These are phyloP conservation scores for Tolypeutes matacus DNA, from an alignment of 2,797 vertebrate genomes.

Conservation along the genomic window DNA sequence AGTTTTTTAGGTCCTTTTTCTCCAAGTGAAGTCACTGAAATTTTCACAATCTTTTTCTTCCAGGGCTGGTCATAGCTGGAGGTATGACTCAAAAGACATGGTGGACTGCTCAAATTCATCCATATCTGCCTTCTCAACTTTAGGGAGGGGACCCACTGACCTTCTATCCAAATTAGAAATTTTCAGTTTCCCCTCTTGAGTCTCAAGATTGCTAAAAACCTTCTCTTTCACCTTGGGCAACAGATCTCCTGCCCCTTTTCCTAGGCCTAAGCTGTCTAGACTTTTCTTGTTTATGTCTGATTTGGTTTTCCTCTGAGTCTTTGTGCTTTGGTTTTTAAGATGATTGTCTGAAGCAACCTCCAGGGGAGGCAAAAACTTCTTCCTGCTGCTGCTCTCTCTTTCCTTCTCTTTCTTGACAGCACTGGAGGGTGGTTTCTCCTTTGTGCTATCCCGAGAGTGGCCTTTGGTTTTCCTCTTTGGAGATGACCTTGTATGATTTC, in stretches of 20 bases:
- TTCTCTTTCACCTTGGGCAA: slow-evolving; percentile 85
- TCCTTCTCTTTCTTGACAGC: slow-evolving; percentile 86
- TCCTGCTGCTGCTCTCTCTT: slow-evolving; percentile 79
- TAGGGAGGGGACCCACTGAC: slow-evolving; percentile 67
- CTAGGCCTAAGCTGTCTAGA: slow-evolving; percentile 69
- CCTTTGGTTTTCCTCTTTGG: slow-evolving; percentile 87
- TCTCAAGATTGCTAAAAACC: slow-evolving; percentile 82
- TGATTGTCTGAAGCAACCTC: slow-evolving; percentile 85
- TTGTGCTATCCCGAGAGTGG: slow-evolving; percentile 81
- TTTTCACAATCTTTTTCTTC: slow-evolving; percentile 91
- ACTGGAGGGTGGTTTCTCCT: slow-evolving; percentile 85
- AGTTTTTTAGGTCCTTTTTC: slow-evolving; percentile 90
- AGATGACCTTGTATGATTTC: slow-evolving; percentile 83
- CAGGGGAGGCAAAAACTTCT: slow-evolving; percentile 25
- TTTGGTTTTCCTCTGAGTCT: slow-evolving; percentile 85
- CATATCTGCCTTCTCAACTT: slow-evolving; percentile 83
- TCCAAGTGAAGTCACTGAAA: slow-evolving; percentile 65
- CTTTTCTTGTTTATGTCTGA: slow-evolving; percentile 80
- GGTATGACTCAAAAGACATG: slow-evolving; percentile 98
- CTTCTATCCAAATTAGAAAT: slow-evolving; percentile 80
- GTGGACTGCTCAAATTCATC: slow-evolving; percentile 93
- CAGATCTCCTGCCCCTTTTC: slow-evolving; percentile 78
- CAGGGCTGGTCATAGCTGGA: slow-evolving; percentile 97
- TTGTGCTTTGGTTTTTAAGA: slow-evolving; percentile 87
- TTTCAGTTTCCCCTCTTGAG: slow-evolving; percentile 84